Evolutionary conservation across 92 coral and sea anemone genomes (phyloP), one percentile per base, ranked within the genome.

Genomic region (Siderastrea radians): DNA sequence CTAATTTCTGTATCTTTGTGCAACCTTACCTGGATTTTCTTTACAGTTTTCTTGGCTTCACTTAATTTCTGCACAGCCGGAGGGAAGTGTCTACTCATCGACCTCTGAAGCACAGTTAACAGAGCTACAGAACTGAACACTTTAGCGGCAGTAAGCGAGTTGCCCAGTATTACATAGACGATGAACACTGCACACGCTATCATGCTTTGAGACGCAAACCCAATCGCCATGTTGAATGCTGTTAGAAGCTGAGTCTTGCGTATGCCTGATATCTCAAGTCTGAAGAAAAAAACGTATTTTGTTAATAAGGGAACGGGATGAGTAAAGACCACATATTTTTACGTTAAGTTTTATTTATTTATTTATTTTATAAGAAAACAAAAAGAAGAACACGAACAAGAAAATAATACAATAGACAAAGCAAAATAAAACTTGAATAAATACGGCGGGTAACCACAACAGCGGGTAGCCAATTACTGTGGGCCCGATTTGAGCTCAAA

Each of bases 41-140:
- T 72, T 17, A 95, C 72, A 68, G 98, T 85, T 64, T 95, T 91
- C 49, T 77, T 88, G 47, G 92, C 51, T 73, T 91, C 97, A 80
- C 82, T 89, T 16, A 91, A 68, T 14, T 76, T 80, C 91, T 94
- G 88, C 3, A 95, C 82, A n/a, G 86, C 93, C 55, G 57, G 69
- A 38, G 98, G 97, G 63, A 97, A 88, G 62, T 92, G 95, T 68
- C 67, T 68, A 1, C 89, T 86, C 90, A 96, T 91, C 11, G 90
- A 72, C 10, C 92, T 59, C 75, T 87, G 91, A 51, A 95, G 74
- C 10, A 87, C 84, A 68, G 86, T 74, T 66, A 97, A 68, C 45
- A 97, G 78, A 7, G 96, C 95, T 45, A 97, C 69, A 16, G 98
- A 94, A 49, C 94, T 92, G 81, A 97, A 97, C 59, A 97, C 96